Evolutionary conservation across 2,888 invertebrate species (phyloP).

Genomic region (Sialis fuliginosa): DNA sequence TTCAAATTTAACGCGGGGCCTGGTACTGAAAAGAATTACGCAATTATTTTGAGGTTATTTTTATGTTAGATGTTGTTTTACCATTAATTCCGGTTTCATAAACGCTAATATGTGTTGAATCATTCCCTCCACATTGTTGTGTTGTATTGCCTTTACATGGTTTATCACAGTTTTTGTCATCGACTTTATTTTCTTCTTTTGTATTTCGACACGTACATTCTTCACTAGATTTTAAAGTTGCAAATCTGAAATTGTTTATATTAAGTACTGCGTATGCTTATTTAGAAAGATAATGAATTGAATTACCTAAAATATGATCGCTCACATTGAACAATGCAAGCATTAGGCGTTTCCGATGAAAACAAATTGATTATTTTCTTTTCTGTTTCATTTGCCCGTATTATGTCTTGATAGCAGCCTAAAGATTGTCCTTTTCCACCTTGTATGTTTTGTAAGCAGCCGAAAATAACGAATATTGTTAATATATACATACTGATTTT

Average conservation of each 20-base stretch:
- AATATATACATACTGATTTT: too few relatives aligned
- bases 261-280: too few relatives aligned
- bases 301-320: too few relatives aligned
- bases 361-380: too few relatives aligned
- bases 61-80: not conserved
- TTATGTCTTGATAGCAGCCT: too few relatives aligned
- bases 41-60: not conserved
- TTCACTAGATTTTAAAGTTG: not conserved
- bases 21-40: constrained; percentile 27
- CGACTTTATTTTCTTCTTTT: not conserved
- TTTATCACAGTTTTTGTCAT: not conserved
- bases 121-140: not conserved
- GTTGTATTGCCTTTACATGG: not conserved
- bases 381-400: too few relatives aligned
- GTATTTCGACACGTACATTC: not conserved
- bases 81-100: constrained; percentile 1
- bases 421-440: too few relatives aligned
- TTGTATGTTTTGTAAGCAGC: too few relatives aligned
- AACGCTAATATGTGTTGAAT: not conserved
- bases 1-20: constrained; percentile 48
- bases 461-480: too few relatives aligned
- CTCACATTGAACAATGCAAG: too few relatives aligned
- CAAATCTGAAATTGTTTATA: not conserved
- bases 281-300: too few relatives aligned
- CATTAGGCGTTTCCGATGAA: too few relatives aligned